Evolutionary conservation across 2,888 invertebrate genomes (phyloP).

Genomic region (Palloptera scutellata): DNA sequence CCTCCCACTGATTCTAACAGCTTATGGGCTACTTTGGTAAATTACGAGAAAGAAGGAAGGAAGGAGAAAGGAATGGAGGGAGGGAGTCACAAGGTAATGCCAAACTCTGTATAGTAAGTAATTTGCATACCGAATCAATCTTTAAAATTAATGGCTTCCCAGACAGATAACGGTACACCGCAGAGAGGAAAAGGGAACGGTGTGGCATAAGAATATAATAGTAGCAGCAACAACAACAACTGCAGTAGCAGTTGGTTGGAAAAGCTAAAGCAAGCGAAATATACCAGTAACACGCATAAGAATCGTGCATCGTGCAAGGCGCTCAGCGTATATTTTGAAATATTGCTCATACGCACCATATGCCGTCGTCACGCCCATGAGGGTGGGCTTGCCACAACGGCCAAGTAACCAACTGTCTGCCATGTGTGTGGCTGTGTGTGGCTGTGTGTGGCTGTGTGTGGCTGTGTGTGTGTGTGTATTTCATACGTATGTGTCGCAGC

Average conservation of each 20-base stretch:
- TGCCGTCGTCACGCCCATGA: constrained; percentile 15
- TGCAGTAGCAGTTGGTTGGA: not conserved
- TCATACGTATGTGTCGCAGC: constrained; percentile 43
- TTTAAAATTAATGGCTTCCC: constrained; percentile 62
- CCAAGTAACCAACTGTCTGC: constrained; percentile 33
- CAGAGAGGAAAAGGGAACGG: constrained; percentile 37
- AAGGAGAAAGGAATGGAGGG: too few relatives aligned
- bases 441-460: too few relatives aligned
- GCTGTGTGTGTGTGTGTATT: constrained; percentile 17
- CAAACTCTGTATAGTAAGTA: constrained; percentile 47
- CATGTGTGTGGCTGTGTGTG: too few relatives aligned
- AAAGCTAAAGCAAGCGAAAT: not conserved
- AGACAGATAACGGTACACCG: constrained; percentile 57
- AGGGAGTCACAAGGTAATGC: too few relatives aligned
- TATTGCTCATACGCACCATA: constrained; percentile 53
- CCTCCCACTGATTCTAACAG: too few relatives aligned
- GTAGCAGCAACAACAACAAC: constrained; percentile 18
- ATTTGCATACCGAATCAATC: constrained; percentile 62
- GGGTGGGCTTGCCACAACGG: constrained; percentile 37
- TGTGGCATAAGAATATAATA: not conserved
- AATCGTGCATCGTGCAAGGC: not conserved
- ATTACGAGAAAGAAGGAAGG: too few relatives aligned
- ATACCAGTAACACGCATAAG: not conserved
- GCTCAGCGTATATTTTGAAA: constrained; percentile 47
- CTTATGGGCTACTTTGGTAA: too few relatives aligned